Conservation (phyloP, 2,797 vertebrate species). For the Acropternis orthonyx region DNA sequence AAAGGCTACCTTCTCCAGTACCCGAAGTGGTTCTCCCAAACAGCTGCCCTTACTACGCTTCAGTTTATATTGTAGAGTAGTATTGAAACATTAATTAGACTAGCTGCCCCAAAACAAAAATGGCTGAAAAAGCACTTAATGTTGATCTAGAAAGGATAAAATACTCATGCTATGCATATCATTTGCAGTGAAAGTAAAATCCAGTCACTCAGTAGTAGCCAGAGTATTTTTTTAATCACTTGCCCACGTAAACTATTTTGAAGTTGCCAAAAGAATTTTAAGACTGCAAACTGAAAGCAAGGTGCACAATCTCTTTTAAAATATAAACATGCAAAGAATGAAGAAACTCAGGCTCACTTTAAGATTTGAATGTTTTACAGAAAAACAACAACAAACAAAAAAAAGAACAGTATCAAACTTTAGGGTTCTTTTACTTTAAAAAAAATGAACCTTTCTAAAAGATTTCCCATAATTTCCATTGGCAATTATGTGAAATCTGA, state of each 20-base stretch:
- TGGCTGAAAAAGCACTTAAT: neutral
- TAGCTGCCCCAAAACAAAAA: neutral
- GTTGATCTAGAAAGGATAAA: neutral
- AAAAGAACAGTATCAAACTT: neutral
- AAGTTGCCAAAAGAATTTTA: neutral
- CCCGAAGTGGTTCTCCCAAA: neutral
- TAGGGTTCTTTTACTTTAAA: neutral
- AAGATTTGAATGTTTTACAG: neutral
- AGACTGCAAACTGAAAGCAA: neutral
- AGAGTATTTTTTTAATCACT: neutral
- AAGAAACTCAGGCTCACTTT: neutral
- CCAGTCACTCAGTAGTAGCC: neutral
- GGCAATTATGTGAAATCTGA: neutral
- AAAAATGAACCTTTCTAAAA: neutral
- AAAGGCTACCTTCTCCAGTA: neutral
- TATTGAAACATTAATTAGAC: neutral
- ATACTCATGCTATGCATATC: neutral
- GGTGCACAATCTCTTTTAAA: neutral
- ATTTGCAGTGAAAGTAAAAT: neutral
- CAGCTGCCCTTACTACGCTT: neutral
- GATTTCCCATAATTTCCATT: neutral
- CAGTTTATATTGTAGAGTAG: neutral
- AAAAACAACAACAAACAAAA: neutral
- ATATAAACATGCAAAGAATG: neutral
- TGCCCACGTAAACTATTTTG: neutral